Conservation (phyloP, 1,140 invertebrate genomes). For the Macrotrachela quadricornifera region DNA sequence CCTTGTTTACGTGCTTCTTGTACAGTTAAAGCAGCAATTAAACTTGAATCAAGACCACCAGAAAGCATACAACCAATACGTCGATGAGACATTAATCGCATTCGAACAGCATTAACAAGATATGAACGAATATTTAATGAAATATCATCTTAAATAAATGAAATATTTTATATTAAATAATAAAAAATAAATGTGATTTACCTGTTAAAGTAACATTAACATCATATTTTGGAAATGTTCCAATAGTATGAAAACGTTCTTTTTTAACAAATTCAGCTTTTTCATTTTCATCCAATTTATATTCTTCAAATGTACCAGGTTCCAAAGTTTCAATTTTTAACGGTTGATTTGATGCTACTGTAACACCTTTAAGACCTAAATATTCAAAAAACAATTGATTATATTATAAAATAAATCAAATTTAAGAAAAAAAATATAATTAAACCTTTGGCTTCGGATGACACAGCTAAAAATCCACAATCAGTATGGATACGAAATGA, state of each 20-base stretch:
- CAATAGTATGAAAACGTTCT: constrained; percentile 6
- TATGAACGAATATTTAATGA: constrained; percentile 18
- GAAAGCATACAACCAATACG: constrained; percentile 30
- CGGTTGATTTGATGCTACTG: neutral
- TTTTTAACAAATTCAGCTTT: constrained; percentile 3
- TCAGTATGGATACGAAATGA: constrained; percentile 42
- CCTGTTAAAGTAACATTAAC: constrained; percentile 6
- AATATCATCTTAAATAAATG: too few species aligned
- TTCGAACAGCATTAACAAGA: constrained; percentile 23
- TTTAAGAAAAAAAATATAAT: too few species aligned
- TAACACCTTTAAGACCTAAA: neutral
- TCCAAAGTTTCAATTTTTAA: constrained; percentile 9
- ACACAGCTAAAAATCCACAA: constrained; percentile 24
- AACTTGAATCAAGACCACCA: constrained; percentile 62
- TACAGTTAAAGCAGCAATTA: constrained; percentile 43
- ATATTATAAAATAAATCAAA: too few species aligned
- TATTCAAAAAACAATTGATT: too few species aligned
- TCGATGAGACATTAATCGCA: constrained; percentile 26
- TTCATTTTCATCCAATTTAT: constrained; percentile 7
- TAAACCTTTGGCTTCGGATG: constrained; percentile 30
- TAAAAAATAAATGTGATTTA: too few species aligned
- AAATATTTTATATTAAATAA: too few species aligned
- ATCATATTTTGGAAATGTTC: constrained; percentile 6
- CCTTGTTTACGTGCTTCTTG: constrained; percentile 19
- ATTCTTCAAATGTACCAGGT: constrained; percentile 11